A percentile compares a stretch with the other conserved stretches of the same genome.
Evolutionary conservation across 2,888 invertebrate genomes (phyloP).

Genomic region (Orchestes rusci): DNA sequence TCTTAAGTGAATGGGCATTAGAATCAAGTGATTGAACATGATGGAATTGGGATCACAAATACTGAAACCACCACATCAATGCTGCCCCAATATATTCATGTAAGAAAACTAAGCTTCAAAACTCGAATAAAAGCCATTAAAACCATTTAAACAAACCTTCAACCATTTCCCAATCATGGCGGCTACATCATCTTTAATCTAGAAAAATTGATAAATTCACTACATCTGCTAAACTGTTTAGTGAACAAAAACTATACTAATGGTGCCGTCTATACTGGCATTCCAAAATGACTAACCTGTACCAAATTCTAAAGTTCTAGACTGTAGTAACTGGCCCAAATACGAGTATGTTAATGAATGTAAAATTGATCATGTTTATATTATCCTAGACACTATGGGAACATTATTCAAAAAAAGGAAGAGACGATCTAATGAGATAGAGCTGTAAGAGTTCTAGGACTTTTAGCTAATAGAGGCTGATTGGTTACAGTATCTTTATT

Average conservation of each 20-base stretch:
- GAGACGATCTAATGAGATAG: slow-evolving; percentile 11
- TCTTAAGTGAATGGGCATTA: no score
- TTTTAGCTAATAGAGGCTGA: slow-evolving; percentile 9
- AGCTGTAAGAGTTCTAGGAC: slow-evolving; percentile 13
- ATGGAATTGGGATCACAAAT: no score
- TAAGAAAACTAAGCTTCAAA: no score
- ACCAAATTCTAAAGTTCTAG: slow-evolving; percentile 10
- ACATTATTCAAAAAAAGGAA: slow-evolving; percentile 13
- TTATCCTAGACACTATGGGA: slow-evolving; percentile 16
- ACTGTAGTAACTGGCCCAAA: slow-evolving; percentile 18
- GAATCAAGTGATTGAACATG: no score
- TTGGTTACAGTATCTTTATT: slow-evolving; percentile 9
- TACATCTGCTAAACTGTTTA: no score
- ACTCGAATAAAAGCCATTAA: no score
- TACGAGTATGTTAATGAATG: slow-evolving; percentile 9
- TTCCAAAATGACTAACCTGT: slow-evolving; percentile 30
- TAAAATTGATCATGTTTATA: slow-evolving; percentile 8
- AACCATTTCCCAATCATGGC: slow-evolving; percentile 37
- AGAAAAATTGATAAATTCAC: slow-evolving; percentile 27
- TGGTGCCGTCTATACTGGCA: slow-evolving; percentile 17
- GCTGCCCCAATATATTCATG: no score
- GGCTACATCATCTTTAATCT: slow-evolving; percentile 33
- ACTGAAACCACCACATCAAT: no score
- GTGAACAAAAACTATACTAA: slow-evolving; percentile 8
- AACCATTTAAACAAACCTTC: slow-evolving; percentile 38